Conservation (phyloP, 2,113 vertebrate species). For the Arizona elegans region DNA sequence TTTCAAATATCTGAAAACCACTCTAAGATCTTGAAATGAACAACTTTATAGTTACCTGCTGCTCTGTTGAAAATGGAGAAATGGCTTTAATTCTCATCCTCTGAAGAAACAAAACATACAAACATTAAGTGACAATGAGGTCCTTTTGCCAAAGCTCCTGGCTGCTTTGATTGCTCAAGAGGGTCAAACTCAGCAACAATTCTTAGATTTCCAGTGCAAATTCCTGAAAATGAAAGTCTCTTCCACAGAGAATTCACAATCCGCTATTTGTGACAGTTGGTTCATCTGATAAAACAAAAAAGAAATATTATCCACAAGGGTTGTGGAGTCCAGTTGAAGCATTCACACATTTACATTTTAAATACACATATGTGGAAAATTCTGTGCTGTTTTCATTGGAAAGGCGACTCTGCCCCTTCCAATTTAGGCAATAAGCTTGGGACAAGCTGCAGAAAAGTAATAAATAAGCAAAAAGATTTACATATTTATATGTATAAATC, state of each 20-base stretch:
- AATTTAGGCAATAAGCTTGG: constrained; percentile 27
- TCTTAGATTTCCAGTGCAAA: constrained; percentile 56
- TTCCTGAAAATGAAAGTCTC: constrained; percentile 54
- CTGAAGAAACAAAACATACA: background rate
- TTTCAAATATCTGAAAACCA: background rate
- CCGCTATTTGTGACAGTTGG: constrained; percentile 50
- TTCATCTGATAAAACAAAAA: constrained; percentile 23
- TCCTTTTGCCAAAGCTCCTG: background rate
- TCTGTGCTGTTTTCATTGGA: constrained; percentile 47
- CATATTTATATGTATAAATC: constrained; percentile 56
- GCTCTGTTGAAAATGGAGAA: background rate
- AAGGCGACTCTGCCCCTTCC: constrained; percentile 56
- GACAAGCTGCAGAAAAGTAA: constrained; percentile 41
- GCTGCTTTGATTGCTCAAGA: background rate
- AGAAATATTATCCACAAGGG: background rate
- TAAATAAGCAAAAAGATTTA: constrained; percentile 39
- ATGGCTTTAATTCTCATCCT: background rate
- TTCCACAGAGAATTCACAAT: constrained; percentile 52
- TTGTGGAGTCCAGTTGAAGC: background rate
- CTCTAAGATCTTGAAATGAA: background rate
- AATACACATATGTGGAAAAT: constrained; percentile 31
- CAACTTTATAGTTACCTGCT: background rate
- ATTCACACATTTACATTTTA: constrained; percentile 11
- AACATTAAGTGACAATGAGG: background rate
- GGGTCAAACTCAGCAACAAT: background rate